Conservation (phyloP, 2,113 vertebrate genomes). For the Tamias sibiricus region DNA sequence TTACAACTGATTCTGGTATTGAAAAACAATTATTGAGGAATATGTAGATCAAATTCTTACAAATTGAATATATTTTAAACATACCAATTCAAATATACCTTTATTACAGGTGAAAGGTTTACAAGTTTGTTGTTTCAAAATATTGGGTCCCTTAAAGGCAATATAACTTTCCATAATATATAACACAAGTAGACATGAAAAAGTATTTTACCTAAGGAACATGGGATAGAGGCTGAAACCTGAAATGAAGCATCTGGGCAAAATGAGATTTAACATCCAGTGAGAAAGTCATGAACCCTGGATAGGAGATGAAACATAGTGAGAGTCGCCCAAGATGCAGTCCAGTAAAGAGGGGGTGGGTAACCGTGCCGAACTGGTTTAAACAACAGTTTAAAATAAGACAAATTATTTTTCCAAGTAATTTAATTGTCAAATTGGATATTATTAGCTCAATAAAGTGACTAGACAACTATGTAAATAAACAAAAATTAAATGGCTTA, state of each 20-base stretch:
- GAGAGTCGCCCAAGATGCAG: background rate
- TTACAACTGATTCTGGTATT: background rate
- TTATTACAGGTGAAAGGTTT: background rate
- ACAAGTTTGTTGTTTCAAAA: conserved; percentile 34
- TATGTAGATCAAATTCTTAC: background rate
- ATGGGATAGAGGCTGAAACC: background rate
- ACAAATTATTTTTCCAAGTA: background rate
- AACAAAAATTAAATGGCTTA: background rate
- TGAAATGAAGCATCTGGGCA: background rate
- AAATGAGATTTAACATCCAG: background rate
- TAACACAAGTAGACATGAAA: background rate
- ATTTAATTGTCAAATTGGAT: background rate
- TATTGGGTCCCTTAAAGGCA: background rate
- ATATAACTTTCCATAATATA: background rate
- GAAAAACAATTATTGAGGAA: background rate
- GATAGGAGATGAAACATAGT: background rate
- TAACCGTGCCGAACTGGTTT: background rate
- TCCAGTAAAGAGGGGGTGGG: background rate
- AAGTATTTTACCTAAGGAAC: background rate
- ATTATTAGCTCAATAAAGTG: background rate
- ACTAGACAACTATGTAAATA: background rate
- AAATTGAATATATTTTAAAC: background rate
- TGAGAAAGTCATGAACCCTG: background rate
- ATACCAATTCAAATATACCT: background rate
- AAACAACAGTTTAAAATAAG: background rate